Percentiles rank a stretch among this genome's conserved stretches.
phyloP scores from a whole-genome alignment of 1,140 invertebrate genomes.

The Drosophila punjabiensis region DNA sequence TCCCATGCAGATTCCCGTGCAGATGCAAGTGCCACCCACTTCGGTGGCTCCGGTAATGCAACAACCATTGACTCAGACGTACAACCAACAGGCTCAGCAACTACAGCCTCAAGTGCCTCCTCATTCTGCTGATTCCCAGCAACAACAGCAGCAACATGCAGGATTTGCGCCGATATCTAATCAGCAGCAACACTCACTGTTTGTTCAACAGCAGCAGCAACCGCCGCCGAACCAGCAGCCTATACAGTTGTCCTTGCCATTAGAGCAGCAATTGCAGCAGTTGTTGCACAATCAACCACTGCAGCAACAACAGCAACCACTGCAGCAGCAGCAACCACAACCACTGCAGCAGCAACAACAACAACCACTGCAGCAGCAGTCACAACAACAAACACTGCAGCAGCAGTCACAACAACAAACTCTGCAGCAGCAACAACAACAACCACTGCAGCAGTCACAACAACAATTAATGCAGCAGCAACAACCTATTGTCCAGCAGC shows the following conservation, averaged over 20 bases:
- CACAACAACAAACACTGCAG: constrained; percentile 26
- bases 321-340: not conserved
- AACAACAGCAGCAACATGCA: constrained; percentile 43
- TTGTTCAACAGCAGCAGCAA: constrained; percentile 77
- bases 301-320: constrained; percentile 63
- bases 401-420: constrained; percentile 17
- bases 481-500: constrained; percentile 42
- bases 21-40: constrained; percentile 63
- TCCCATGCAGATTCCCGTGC: constrained; percentile 53
- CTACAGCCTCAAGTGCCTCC: constrained; percentile 62
- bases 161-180: constrained; percentile 75
- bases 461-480: constrained; percentile 10
- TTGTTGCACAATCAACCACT: constrained; percentile 86
- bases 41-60: constrained; percentile 48
- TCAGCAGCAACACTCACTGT: constrained; percentile 37
- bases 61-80: constrained; percentile 31
- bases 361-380: constrained; percentile 45
- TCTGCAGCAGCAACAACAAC: constrained; percentile 58
- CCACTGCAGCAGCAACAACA: constrained; percentile 25
- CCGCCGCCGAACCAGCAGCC: constrained; percentile 69
- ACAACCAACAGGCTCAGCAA: constrained; percentile 24
- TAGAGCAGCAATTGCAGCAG: constrained; percentile 86
- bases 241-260: constrained; percentile 70
- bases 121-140: constrained; percentile 39
- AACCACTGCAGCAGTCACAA: constrained; percentile 53